Conservation (phyloP, 37 sponge, comb jelly and placozoan genomes). For the Haliclona indistincta region DNA sequence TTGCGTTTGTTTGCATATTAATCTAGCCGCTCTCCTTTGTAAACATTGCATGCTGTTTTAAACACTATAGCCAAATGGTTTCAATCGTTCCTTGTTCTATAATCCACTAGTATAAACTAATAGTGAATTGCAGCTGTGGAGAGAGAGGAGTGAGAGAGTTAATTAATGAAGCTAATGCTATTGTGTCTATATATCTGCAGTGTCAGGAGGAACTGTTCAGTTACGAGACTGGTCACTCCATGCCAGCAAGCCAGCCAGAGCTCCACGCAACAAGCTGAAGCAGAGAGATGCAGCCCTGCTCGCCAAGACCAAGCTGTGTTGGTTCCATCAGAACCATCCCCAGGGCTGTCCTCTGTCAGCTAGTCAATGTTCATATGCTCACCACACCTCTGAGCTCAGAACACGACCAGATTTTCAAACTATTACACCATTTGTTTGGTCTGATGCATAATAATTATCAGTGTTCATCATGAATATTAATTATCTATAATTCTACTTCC, state of each 20-base stretch:
- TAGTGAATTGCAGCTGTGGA: neutral
- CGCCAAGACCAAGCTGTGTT: conserved; percentile 81
- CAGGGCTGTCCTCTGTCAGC: conserved; percentile 80
- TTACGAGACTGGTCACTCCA: conserved; percentile 76
- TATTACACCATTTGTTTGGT: neutral
- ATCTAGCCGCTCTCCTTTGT: too few relatives aligned
- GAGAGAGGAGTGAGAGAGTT: neutral
- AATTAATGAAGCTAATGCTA: neutral
- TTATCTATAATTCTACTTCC: neutral
- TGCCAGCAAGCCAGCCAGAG: neutral
- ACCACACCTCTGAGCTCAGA: conserved; percentile 66
- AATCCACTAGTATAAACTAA: neutral
- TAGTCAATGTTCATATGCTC: conserved; percentile 77
- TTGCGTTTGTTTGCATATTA: too few relatives aligned
- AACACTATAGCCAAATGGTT: too few relatives aligned
- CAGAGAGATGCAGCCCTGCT: conserved; percentile 3
- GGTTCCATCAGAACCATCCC: conserved; percentile 86
- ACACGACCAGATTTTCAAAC: conserved; percentile 54
- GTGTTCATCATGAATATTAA: neutral
- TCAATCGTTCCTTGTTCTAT: too few relatives aligned
- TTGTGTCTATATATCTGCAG: conserved; percentile 13
- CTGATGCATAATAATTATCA: neutral
- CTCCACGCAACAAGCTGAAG: neutral
- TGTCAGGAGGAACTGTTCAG: conserved; percentile 51
- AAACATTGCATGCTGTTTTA: too few relatives aligned